Conservation (phyloP, 2,113 vertebrate species). For the Mastomys coucha region DNA sequence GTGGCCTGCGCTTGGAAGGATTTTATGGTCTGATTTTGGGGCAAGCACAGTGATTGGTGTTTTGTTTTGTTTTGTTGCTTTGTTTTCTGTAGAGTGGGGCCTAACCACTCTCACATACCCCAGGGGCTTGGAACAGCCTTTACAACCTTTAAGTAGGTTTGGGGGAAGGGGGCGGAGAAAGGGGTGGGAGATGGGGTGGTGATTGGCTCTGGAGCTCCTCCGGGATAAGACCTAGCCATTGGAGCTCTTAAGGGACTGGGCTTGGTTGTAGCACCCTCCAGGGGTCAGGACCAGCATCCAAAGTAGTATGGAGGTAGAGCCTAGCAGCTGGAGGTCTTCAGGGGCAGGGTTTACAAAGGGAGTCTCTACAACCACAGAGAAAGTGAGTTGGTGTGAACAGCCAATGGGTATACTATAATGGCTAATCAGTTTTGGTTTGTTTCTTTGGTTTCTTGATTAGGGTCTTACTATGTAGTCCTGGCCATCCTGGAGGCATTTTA, state of each 20-base stretch:
- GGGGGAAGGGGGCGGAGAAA: too few species aligned
- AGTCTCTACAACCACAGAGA: not conserved
- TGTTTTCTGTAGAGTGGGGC: not conserved
- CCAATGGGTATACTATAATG: too few species aligned
- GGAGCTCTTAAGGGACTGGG: too few species aligned
- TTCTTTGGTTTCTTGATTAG: not conserved
- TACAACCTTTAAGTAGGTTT: not conserved
- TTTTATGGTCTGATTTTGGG: not conserved
- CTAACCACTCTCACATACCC: not conserved
- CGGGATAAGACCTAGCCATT: not conserved
- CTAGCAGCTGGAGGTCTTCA: not conserved
- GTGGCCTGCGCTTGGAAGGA: not conserved
- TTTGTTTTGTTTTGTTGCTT: not conserved
- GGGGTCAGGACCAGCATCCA: not conserved
- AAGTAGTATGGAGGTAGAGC: not conserved
- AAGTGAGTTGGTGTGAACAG: too few species aligned
- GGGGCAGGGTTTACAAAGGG: not conserved
- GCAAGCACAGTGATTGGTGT: not conserved
- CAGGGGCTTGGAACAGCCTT: not conserved
- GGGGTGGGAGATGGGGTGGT: fast-evolving
- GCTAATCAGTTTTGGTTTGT: not conserved
- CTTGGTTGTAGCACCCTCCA: not conserved
- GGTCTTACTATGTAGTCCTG: not conserved
- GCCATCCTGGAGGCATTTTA: not conserved
- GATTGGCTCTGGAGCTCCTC: not conserved